Evolutionary conservation across 2,888 invertebrate species (phyloP).

Genomic region (Sphecodes monilicornis): DNA sequence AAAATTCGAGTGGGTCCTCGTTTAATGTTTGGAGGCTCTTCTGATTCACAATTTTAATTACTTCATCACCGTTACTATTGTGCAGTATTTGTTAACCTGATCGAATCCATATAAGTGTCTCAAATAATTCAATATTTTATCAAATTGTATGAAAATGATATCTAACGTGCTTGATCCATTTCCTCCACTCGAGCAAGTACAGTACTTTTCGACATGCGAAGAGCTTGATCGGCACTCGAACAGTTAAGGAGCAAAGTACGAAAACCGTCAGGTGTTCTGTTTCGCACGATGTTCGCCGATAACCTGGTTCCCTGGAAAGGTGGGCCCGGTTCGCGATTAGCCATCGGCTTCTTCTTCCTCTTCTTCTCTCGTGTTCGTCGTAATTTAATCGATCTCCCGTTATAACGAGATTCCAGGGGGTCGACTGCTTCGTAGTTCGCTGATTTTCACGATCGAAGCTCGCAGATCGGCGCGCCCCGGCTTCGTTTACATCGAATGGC

Average conservation of each 20-base stretch:
- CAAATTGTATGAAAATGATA: too few species aligned
- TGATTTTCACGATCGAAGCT: not conserved
- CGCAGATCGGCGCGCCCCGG: not conserved
- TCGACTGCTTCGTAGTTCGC: not conserved
- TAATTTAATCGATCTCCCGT: conserved; percentile 6
- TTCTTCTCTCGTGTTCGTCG: not conserved
- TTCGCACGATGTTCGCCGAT: conserved; percentile 81
- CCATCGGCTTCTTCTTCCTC: conserved; percentile 28
- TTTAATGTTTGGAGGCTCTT: too few species aligned
- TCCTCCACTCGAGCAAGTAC: not conserved
- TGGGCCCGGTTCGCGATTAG: conserved; percentile 71
- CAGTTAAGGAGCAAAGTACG: conserved; percentile 61
- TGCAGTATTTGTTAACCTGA: too few species aligned
- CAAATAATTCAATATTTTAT: too few species aligned
- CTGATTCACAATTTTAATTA: too few species aligned
- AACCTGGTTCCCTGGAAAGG: conserved; percentile 74
- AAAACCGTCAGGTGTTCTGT: conserved; percentile 81
- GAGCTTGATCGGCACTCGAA: not conserved
- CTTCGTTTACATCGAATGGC: conserved; percentile 20
- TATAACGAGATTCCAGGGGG: not conserved
- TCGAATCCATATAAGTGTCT: too few species aligned
- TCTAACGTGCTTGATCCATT: too few species aligned
- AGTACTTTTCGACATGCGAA: not conserved
- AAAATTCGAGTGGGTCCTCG: too few species aligned
- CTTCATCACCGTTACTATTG: too few species aligned